Evolutionary conservation across 1,140 invertebrate genomes (phyloP).

Genomic region (Druon quercuslanigerum): DNA sequence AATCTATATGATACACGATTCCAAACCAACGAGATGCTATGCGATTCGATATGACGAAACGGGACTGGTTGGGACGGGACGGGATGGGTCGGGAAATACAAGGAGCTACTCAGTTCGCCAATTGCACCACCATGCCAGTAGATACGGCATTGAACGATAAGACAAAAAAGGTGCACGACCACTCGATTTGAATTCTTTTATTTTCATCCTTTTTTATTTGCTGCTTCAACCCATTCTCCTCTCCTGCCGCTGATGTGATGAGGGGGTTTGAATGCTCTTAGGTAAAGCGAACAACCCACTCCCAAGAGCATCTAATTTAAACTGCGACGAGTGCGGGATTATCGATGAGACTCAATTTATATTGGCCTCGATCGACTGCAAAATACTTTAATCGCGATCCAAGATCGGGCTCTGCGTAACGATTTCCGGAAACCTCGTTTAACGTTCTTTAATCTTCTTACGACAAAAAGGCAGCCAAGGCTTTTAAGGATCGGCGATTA

Average conservation of each 20-base stretch:
- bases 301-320: conserved; percentile 25
- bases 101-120: conserved; percentile 2
- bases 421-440: conserved; percentile 6
- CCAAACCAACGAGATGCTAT: background rate
- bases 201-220: background rate
- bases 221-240: background rate
- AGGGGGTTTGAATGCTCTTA: conserved; percentile 9
- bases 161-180: background rate
- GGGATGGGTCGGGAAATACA: background rate
- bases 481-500: background rate
- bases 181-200: background rate
- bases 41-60: background rate
- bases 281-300: conserved; percentile 2
- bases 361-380: conserved; percentile 16
- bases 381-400: conserved; percentile 20
- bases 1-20: background rate
- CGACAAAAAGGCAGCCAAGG: background rate
- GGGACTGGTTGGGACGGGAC: background rate
- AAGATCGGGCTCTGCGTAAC: conserved; percentile 23
- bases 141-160: background rate
- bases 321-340: conserved; percentile 18
- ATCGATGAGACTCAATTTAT: conserved; percentile 27
- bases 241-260: conserved; percentile 7
- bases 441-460: conserved; percentile 5
- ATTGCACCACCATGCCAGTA: conserved; percentile 3